Evolutionary conservation across 2,113 vertebrate species (phyloP).

Genomic region (Cyanoramphus novaezelandiae): DNA sequence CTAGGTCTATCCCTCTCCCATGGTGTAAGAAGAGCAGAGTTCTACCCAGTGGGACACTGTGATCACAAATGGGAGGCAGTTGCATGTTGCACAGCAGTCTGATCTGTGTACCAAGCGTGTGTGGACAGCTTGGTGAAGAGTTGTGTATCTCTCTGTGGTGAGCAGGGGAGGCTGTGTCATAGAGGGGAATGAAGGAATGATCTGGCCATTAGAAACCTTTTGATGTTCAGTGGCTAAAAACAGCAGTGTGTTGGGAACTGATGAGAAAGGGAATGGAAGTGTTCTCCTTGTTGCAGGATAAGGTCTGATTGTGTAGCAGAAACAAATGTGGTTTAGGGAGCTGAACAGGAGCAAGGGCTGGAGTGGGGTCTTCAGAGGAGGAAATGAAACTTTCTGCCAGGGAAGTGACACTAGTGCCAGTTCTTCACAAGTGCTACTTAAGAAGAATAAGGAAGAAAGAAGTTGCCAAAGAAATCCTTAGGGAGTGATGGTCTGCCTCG

Average conservation of each 20-base stretch:
- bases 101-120: background rate
- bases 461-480: background rate
- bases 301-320: background rate
- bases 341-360: background rate
- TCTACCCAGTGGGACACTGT: rapidly evolving
- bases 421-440: background rate
- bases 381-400: background rate
- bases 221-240: background rate
- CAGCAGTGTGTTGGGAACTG: background rate
- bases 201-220: background rate
- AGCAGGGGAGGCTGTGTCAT: background rate
- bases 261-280: background rate
- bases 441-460: background rate
- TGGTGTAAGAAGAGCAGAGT: background rate
- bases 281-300: background rate
- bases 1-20: background rate
- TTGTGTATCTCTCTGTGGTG: background rate
- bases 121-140: background rate
- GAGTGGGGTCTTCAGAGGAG: background rate
- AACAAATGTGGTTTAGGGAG: background rate
- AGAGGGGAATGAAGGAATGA: background rate
- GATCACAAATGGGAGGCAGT: background rate
- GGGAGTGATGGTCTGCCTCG: background rate
- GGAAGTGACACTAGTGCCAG: background rate
- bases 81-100: background rate